A percentile compares a stretch with the other conserved stretches of the same genome.
Conservation (phyloP, 1,140 invertebrate genomes). For the Sminthurides bifidus region DNA sequence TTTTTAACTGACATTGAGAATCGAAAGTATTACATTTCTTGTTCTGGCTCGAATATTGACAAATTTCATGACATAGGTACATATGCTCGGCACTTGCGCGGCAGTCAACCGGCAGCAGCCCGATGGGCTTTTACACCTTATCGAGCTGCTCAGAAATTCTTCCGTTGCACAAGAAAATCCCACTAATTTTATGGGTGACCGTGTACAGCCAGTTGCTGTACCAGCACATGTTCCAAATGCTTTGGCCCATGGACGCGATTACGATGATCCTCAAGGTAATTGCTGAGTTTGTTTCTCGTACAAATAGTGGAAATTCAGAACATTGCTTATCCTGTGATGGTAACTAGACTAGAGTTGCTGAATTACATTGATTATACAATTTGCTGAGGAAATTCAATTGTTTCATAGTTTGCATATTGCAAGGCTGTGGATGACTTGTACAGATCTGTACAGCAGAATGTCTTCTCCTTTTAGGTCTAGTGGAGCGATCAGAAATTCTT, state of each 20-base stretch:
- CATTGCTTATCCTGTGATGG: too few relatives aligned
- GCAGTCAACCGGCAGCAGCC: constrained; percentile 60
- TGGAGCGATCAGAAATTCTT: constrained; percentile 89
- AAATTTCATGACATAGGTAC: constrained; percentile 34
- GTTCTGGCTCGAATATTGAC: neutral
- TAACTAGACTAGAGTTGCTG: too few relatives aligned
- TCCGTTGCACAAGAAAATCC: constrained; percentile 46
- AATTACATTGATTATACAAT: too few relatives aligned
- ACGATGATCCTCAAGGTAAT: constrained; percentile 65
- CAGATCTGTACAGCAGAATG: neutral
- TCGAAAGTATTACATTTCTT: neutral
- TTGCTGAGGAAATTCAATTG: too few relatives aligned
- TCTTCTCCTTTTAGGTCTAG: constrained; percentile 49
- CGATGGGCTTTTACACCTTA: constrained; percentile 61
- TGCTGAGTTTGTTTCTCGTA: too few relatives aligned
- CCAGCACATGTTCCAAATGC: constrained; percentile 86
- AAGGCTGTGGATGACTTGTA: neutral
- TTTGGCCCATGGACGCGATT: constrained; percentile 70
- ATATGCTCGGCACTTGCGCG: constrained; percentile 60
- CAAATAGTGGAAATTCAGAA: too few relatives aligned
- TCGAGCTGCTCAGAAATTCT: constrained; percentile 56
- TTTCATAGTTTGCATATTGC: too few relatives aligned
- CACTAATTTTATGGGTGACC: constrained; percentile 51
- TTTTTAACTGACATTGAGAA: neutral
- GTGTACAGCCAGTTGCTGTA: constrained; percentile 56